These are phyloP conservation scores for Mustela erminea DNA, from an alignment of 2,797 vertebrate genomes.

Conservation along the genomic window DNA sequence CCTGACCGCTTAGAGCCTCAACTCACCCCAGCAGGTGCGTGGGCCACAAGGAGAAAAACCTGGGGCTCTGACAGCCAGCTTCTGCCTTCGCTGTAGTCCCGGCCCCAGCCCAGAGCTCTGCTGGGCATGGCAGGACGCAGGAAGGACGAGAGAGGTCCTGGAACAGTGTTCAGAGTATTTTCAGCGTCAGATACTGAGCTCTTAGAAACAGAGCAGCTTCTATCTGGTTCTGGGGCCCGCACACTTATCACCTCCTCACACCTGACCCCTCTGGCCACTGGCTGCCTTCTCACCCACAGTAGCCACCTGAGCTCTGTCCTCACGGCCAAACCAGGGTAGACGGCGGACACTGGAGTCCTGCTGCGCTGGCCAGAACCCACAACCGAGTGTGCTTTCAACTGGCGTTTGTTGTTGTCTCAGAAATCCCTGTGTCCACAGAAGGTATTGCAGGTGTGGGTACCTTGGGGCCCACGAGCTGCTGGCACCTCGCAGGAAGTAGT, in stretches of 20 bases:
- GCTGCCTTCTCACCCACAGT: not conserved
- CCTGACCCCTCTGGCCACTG: not conserved
- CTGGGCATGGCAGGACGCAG: not conserved
- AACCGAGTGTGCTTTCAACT: not conserved
- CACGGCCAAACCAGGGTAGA: not conserved
- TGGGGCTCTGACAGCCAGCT: not conserved
- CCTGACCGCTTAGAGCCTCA: not conserved
- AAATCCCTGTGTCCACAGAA: not conserved
- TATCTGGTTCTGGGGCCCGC: too few species aligned
- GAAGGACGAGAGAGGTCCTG: not conserved
- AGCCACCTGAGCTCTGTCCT: not conserved
- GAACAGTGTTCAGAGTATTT: not conserved
- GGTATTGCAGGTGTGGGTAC: not conserved
- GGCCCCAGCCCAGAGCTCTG: not conserved
- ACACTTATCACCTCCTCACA: not conserved
- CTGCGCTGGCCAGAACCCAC: not conserved
- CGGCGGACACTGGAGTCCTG: fast-evolving
- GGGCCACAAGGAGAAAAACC: not conserved
- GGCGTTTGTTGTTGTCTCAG: not conserved
- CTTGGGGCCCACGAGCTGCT: not conserved
- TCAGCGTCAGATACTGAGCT: not conserved
- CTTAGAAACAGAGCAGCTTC: not conserved
- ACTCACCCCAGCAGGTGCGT: not conserved
- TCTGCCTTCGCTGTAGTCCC: fast-evolving
- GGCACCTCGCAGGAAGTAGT: not conserved